These are phyloP conservation scores for Ceuthmochares aereus DNA, from an alignment of 2,113 vertebrate genomes.

Conservation along the genomic window DNA sequence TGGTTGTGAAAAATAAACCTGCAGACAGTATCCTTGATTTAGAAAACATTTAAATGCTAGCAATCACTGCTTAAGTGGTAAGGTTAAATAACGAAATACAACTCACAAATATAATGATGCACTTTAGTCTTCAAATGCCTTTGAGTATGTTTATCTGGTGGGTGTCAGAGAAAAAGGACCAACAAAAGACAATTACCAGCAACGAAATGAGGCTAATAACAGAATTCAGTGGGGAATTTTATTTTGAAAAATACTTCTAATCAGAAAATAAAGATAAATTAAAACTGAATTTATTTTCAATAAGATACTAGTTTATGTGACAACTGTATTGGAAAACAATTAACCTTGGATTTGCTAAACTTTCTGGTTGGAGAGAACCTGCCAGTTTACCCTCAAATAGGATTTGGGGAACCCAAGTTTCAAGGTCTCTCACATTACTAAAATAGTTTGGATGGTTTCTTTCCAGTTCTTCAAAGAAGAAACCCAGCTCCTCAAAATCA, in stretches of 20 bases:
- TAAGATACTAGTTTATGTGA: neutral
- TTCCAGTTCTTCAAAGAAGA: neutral
- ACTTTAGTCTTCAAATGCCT: neutral
- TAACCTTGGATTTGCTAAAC: neutral
- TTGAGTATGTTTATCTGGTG: neutral
- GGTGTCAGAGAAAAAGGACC: neutral
- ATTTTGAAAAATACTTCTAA: neutral
- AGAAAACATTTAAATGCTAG: conserved; percentile 32
- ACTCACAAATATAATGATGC: neutral
- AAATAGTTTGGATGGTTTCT: neutral
- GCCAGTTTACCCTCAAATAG: neutral
- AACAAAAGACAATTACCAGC: neutral
- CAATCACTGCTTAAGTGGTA: neutral
- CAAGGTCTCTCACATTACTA: neutral
- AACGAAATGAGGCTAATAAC: neutral
- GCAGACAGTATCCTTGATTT: neutral
- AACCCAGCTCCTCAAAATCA: neutral
- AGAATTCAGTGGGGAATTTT: fast-evolving
- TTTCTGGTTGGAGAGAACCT: neutral
- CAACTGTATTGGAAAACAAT: neutral
- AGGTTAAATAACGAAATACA: neutral
- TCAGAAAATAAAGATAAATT: neutral
- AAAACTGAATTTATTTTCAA: neutral
- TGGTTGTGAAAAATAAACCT: neutral
- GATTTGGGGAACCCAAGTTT: neutral